Conservation (phyloP, 2,888 invertebrate species). For the Thereva nobilitata region DNA sequence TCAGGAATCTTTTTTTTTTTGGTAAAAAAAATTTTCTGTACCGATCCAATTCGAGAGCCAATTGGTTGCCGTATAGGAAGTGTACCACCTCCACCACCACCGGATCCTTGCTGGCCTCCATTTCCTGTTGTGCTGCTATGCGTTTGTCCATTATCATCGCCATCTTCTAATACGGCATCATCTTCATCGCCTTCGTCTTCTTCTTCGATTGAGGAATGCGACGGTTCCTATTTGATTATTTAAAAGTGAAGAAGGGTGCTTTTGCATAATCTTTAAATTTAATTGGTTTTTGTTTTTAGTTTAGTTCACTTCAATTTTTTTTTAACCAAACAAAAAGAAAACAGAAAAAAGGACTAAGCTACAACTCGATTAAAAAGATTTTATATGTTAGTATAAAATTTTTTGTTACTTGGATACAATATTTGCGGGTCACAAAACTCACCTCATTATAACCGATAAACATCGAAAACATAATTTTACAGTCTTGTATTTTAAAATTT, state of each 20-base stretch:
- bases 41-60: constrained; percentile 47
- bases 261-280: neutral
- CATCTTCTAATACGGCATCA: constrained; percentile 42
- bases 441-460: constrained; percentile 47
- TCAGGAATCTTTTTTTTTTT: constrained; percentile 1
- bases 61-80: constrained; percentile 46
- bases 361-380: too few species aligned
- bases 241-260: constrained; percentile 11
- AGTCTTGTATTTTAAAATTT: neutral
- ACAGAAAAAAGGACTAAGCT: neutral
- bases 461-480: constrained; percentile 47
- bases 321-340: constrained; percentile 9
- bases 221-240: constrained; percentile 55
- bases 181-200: constrained; percentile 44
- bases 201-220: constrained; percentile 59
- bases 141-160: constrained; percentile 41
- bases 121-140: constrained; percentile 39
- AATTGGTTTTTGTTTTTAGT: constrained; percentile 20
- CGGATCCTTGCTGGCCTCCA: constrained; percentile 23
- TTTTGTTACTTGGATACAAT: too few species aligned
- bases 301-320: constrained; percentile 14
- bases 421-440: constrained; percentile 35
- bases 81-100: constrained; percentile 45
- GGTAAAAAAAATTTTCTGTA: constrained; percentile 43
- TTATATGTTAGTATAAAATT: too few species aligned